Evolutionary conservation across 2,113 vertebrate species (phyloP).

Genomic region (Ondatra zibethicus): DNA sequence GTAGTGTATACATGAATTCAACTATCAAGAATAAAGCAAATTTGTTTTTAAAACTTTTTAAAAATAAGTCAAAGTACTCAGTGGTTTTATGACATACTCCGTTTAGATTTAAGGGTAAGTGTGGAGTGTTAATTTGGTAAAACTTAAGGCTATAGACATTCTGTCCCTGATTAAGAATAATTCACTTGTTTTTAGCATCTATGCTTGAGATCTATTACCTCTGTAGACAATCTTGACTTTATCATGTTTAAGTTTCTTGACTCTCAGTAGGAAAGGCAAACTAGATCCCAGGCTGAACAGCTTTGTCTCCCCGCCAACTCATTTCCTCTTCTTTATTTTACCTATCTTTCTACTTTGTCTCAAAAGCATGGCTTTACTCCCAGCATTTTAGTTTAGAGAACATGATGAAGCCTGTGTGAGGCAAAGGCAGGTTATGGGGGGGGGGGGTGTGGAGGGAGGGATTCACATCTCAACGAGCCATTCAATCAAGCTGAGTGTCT

Average conservation of each 20-base stretch:
- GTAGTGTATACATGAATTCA: background rate
- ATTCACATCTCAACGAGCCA: background rate
- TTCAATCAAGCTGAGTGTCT: background rate
- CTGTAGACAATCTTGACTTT: background rate
- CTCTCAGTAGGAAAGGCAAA: background rate
- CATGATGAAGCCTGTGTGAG: background rate
- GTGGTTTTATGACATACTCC: background rate
- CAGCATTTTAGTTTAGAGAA: background rate
- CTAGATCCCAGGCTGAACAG: background rate
- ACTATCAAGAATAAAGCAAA: background rate
- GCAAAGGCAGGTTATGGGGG: background rate
- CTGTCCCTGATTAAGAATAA: background rate
- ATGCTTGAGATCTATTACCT: background rate
- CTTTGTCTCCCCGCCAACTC: background rate
- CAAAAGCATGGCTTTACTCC: background rate
- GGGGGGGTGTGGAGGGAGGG: background rate
- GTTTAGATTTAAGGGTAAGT: background rate
- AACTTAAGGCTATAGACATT: background rate
- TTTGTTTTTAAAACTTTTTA: background rate
- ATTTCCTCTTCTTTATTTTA: background rate
- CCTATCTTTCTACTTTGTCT: background rate
- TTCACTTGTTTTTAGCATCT: background rate
- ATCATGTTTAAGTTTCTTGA: background rate
- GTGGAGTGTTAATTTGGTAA: background rate
- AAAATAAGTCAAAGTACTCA: background rate